Conservation (phyloP, 2,888 invertebrate genomes). For the Lasioglossum marginatum region DNA sequence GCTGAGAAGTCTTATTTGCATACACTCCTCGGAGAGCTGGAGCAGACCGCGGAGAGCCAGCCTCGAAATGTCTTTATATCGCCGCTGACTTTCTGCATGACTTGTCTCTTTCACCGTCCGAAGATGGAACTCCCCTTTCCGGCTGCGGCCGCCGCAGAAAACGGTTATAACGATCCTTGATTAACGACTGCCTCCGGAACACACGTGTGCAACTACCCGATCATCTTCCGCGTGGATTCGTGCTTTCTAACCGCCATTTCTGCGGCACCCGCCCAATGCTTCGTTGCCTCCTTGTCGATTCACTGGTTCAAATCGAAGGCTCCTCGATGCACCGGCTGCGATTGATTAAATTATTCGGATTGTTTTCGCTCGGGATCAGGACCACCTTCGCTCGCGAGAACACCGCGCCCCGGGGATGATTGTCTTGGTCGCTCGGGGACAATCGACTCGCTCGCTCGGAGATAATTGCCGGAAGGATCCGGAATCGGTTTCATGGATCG, state of each 20-base stretch:
- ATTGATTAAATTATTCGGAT: slow-evolving; percentile 2
- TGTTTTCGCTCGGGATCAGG: neutral
- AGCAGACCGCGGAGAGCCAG: slow-evolving; percentile 4
- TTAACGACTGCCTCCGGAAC: neutral
- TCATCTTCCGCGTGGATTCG: slow-evolving; percentile 41
- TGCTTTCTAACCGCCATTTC: slow-evolving; percentile 14
- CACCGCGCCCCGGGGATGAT: slow-evolving; percentile 44
- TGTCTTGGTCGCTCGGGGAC: slow-evolving; percentile 12
- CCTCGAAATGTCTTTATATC: slow-evolving; percentile 57
- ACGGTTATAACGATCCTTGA: slow-evolving; percentile 19
- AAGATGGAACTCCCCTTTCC: slow-evolving; percentile 29
- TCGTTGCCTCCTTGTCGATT: slow-evolving; percentile 22
- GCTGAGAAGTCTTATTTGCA: slow-evolving; percentile 59
- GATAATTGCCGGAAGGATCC: neutral
- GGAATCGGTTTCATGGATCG: neutral
- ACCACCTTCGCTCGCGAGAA: slow-evolving; percentile 41
- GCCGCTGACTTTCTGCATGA: slow-evolving; percentile 54
- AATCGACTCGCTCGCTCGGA: slow-evolving; percentile 14
- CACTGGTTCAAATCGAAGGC: neutral
- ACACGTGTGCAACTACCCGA: slow-evolving; percentile 2
- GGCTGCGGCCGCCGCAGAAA: neutral
- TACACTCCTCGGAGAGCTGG: slow-evolving; percentile 34
- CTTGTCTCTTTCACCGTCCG: slow-evolving; percentile 42
- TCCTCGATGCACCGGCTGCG: neutral
- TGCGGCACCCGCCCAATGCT: neutral